Evolutionary conservation across 2,797 vertebrate genomes (phyloP).

Genomic region (Takifugu rubripes): DNA sequence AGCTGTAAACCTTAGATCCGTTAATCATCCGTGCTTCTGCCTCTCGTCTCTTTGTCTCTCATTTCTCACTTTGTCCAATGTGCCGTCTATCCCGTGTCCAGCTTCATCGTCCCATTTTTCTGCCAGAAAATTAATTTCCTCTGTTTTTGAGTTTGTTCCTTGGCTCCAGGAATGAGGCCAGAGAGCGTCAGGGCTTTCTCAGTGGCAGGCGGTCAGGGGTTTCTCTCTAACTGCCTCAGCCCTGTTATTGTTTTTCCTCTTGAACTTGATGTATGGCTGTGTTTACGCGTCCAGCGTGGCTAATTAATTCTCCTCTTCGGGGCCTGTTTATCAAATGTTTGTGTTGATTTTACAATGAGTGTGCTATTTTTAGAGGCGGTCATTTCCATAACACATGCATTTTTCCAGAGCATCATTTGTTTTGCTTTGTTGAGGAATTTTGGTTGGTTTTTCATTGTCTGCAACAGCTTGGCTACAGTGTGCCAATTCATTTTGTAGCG

Average conservation of each 20-base stretch:
- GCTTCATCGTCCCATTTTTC: slow-evolving; percentile 17
- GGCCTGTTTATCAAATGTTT: slow-evolving; percentile 72
- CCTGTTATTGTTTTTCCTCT: slow-evolving; percentile 67
- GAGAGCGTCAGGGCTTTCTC: slow-evolving; percentile 27
- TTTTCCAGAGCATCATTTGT: slow-evolving; percentile 60
- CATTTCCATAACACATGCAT: slow-evolving; percentile 64
- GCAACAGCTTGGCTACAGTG: slow-evolving; percentile 35
- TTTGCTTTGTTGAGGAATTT: slow-evolving; percentile 67
- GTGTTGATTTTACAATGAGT: slow-evolving; percentile 69
- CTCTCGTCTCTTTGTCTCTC: slow-evolving; percentile 15
- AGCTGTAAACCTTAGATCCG: slow-evolving; percentile 30
- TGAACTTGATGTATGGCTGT: slow-evolving; percentile 78
- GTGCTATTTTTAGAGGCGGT: slow-evolving; percentile 69
- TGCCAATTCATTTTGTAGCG: slow-evolving; percentile 70
- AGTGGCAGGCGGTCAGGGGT: slow-evolving; percentile 40
- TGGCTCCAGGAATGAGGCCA: slow-evolving; percentile 25
- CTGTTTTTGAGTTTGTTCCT: slow-evolving; percentile 27
- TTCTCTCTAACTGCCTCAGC: slow-evolving; percentile 51
- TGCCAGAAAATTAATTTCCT: slow-evolving; percentile 9
- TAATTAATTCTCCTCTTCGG: slow-evolving; percentile 76
- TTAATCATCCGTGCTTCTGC: slow-evolving; percentile 15
- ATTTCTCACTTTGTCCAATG: slow-evolving; percentile 17
- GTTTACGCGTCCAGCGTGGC: slow-evolving; percentile 70
- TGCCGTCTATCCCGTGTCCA: slow-evolving; percentile 7
- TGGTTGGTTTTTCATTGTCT: slow-evolving; percentile 53